Conservation (phyloP, 2,113 vertebrate genomes). For the Actinemys pallida region DNA sequence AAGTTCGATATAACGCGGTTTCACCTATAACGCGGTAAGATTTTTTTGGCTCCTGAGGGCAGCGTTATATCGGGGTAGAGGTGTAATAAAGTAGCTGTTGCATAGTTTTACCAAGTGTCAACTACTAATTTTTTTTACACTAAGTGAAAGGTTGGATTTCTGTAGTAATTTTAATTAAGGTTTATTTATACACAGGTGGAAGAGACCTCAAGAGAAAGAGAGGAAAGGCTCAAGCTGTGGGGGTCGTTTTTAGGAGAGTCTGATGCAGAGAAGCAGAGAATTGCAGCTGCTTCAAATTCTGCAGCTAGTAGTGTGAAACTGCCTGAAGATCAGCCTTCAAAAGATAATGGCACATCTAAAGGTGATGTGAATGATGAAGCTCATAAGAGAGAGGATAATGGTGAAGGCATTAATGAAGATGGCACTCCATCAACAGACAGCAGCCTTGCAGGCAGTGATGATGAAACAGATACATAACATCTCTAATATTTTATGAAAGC, state of each 20-base stretch:
- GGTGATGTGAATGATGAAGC: conserved; percentile 35
- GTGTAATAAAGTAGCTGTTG: neutral
- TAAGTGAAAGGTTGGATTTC: neutral
- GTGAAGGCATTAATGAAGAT: conserved; percentile 67
- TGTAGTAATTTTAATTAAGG: neutral
- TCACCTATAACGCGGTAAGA: too few species aligned
- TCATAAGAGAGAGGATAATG: conserved; percentile 56
- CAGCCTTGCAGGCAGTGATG: conserved; percentile 91
- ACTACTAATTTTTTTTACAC: neutral
- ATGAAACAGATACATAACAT: conserved; percentile 78
- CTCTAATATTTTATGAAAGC: conserved; percentile 40
- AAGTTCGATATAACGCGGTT: too few species aligned
- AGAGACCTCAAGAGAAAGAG: conserved; percentile 93
- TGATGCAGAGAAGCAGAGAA: conserved; percentile 55
- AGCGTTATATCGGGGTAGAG: too few species aligned
- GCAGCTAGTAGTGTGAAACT: conserved; percentile 58
- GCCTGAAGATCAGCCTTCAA: conserved; percentile 45
- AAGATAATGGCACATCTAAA: conserved; percentile 46
- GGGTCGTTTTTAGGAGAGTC: conserved; percentile 83
- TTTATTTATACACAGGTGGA: conserved; percentile 85
- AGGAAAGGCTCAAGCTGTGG: conserved; percentile 95
- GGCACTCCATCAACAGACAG: conserved; percentile 88
- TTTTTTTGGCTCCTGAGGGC: too few species aligned
- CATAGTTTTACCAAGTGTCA: neutral
- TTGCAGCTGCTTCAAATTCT: neutral